These are phyloP conservation scores for Eupsittula cactorum DNA, from an alignment of 2,113 vertebrate species.

Conservation along the genomic window DNA sequence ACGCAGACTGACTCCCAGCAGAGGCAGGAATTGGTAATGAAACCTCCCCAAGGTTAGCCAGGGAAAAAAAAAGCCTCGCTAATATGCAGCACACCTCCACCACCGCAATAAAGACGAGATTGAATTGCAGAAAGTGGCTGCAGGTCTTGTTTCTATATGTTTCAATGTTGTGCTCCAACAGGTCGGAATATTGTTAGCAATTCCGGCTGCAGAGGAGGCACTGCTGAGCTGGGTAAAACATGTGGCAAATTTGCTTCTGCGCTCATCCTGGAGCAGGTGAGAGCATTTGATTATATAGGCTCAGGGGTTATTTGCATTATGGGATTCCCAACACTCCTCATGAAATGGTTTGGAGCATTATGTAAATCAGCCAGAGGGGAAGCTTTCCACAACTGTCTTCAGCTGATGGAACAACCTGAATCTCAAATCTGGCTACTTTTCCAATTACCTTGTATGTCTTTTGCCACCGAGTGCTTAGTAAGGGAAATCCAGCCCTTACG, in stretches of 20 bases:
- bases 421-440: conserved; percentile 64
- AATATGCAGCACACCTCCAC: conserved; percentile 58
- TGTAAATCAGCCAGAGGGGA: conserved; percentile 55
- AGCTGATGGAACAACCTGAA: conserved; percentile 59
- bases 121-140: conserved; percentile 74
- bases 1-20: neutral
- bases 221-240: conserved; percentile 62
- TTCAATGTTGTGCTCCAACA: conserved; percentile 75
- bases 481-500: conserved; percentile 47
- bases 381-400: conserved; percentile 1
- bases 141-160: conserved; percentile 72
- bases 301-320: conserved; percentile 62
- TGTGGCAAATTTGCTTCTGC: conserved; percentile 59
- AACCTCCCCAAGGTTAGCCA: conserved; percentile 54
- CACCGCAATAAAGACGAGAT: conserved; percentile 62
- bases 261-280: conserved; percentile 54
- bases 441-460: conserved; percentile 26
- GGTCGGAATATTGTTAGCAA: conserved; percentile 76
- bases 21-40: neutral
- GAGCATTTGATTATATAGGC: conserved; percentile 46
- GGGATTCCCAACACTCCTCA: conserved; percentile 66
- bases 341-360: conserved; percentile 40
- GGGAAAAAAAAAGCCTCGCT: conserved; percentile 33
- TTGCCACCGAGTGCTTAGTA: conserved; percentile 24
- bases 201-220: conserved; percentile 61